Evolutionary conservation across 2,113 vertebrate genomes (phyloP).

Genomic region (Romanogobio albipinnatus): DNA sequence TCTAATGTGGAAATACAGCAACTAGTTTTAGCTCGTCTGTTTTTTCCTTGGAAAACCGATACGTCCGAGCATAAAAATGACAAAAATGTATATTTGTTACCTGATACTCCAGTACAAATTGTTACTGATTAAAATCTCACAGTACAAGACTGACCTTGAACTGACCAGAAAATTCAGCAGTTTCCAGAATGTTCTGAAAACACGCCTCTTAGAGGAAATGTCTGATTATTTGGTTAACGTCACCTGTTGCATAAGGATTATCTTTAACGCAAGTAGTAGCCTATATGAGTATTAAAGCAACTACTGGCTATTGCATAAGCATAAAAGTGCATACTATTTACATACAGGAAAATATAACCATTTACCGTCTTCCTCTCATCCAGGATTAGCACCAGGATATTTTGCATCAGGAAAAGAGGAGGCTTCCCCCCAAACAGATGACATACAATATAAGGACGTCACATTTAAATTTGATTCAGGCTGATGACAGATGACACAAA

Average conservation of each 20-base stretch:
- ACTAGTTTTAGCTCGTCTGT: background rate
- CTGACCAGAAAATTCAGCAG: background rate
- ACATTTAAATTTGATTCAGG: constrained; percentile 13
- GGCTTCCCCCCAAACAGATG: background rate
- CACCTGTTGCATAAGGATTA: constrained; percentile 9
- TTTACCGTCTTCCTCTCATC: background rate
- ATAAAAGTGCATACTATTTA: constrained; percentile 17
- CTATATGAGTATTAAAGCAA: background rate
- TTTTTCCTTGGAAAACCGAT: background rate
- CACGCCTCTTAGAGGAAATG: background rate
- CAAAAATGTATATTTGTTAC: background rate
- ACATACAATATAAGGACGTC: constrained; percentile 13
- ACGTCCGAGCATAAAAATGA: background rate
- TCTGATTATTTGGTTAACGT: background rate
- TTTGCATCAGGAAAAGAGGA: background rate
- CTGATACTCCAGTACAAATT: background rate
- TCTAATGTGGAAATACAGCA: background rate
- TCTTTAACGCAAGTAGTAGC: too few relatives aligned
- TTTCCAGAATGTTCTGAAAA: constrained; percentile 22
- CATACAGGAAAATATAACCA: background rate
- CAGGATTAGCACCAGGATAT: constrained; percentile 40
- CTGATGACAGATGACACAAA: constrained; percentile 35
- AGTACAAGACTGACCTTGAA: constrained; percentile 22
- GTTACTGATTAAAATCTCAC: background rate
- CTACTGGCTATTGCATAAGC: constrained; percentile 33